These are phyloP conservation scores for Yponomeuta evonymella DNA, from an alignment of 2,888 invertebrate species.

Conservation along the genomic window DNA sequence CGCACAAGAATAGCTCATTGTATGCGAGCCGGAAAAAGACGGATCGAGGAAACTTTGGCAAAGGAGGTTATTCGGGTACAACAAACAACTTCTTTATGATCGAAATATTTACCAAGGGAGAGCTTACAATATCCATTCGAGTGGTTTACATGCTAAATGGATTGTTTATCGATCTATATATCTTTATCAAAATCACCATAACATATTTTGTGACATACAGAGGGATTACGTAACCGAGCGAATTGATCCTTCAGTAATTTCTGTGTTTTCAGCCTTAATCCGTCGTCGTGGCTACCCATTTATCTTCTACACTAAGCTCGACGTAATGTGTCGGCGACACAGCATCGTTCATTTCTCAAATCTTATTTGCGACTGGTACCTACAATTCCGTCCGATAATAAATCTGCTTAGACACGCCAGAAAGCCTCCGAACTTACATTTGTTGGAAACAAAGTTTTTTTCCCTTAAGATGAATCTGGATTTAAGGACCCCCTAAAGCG, in stretches of 20 bases:
- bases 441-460: slow-evolving; percentile 18
- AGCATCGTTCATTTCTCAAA: slow-evolving; percentile 60
- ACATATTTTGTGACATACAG: too few relatives aligned
- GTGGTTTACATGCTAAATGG: neutral
- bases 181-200: too few relatives aligned
- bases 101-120: slow-evolving; percentile 4
- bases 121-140: neutral
- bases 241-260: neutral
- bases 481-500: slow-evolving; percentile 10
- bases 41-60: slow-evolving; percentile 24
- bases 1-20: slow-evolving; percentile 45
- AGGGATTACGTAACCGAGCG: too few relatives aligned
- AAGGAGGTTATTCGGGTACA: slow-evolving; percentile 24
- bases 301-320: slow-evolving; percentile 41
- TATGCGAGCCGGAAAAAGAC: slow-evolving; percentile 34
- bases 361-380: slow-evolving; percentile 47
- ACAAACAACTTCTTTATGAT: slow-evolving; percentile 37
- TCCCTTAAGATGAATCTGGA: slow-evolving; percentile 13
- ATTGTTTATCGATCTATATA: neutral
- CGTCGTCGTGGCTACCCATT: slow-evolving; percentile 54
- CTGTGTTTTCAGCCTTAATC: slow-evolving; percentile 32
- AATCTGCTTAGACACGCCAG: slow-evolving; percentile 41
- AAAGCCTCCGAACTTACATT: slow-evolving; percentile 26
- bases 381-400: slow-evolving; percentile 47
- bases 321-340: slow-evolving; percentile 56